phyloP scores from a whole-genome alignment of 2,113 vertebrate genomes.

The Jaculus jaculus region DNA sequence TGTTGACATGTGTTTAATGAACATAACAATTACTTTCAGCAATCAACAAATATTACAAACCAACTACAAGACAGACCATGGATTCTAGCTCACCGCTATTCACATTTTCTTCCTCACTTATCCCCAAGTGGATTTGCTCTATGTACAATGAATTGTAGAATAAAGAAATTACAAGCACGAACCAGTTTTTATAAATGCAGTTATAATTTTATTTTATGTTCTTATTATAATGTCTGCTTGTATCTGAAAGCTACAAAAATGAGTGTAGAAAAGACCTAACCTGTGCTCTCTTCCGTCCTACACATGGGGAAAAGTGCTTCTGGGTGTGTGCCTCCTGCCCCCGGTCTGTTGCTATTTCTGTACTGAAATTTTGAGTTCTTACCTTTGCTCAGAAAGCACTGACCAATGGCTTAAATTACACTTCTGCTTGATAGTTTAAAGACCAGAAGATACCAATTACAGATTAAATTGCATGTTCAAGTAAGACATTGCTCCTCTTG shows the following conservation, averaged over 20 bases:
- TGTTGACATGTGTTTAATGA: too few species aligned
- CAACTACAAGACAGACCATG: background rate
- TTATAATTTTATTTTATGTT: background rate
- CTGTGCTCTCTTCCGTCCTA: background rate
- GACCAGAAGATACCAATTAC: background rate
- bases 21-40: conserved; percentile 30
- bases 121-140: background rate
- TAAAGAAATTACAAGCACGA: conserved; percentile 12
- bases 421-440: too few species aligned
- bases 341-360: conserved; percentile 75
- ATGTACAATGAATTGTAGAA: background rate
- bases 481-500: conserved; percentile 16
- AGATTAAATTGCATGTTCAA: conserved; percentile 13
- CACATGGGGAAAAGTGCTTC: background rate
- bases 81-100: background rate
- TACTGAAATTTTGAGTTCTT: conserved; percentile 14
- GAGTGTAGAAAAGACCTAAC: background rate
- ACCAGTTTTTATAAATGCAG: conserved; percentile 31
- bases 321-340: conserved; percentile 37
- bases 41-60: conserved; percentile 7
- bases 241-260: too few species aligned
- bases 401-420: too few species aligned
- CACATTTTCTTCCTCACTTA: conserved; percentile 10
- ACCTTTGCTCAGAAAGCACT: too few species aligned
- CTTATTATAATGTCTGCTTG: background rate